Evolutionary conservation across 2,113 vertebrate species (phyloP).

Genomic region (Chloroceryle aenea): DNA sequence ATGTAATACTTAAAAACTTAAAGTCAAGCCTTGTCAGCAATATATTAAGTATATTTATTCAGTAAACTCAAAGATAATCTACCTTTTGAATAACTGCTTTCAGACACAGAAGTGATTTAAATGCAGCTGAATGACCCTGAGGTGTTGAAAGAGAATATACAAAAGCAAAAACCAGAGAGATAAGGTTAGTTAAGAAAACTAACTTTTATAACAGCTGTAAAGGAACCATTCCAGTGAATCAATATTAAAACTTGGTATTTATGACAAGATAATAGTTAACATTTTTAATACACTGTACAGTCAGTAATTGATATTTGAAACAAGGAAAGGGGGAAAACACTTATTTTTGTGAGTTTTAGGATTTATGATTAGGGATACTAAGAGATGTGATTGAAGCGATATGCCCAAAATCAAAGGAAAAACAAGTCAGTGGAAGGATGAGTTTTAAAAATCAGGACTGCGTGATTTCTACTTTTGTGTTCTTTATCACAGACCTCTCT

Average conservation of each 20-base stretch:
- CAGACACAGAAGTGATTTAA: slow-evolving; percentile 11
- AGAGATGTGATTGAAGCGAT: neutral
- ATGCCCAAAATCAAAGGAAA: neutral
- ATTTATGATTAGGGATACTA: neutral
- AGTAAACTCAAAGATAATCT: slow-evolving; percentile 20
- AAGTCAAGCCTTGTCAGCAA: neutral
- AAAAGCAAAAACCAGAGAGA: neutral
- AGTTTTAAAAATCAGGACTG: neutral
- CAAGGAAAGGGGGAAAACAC: neutral
- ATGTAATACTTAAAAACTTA: neutral
- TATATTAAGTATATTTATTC: slow-evolving; percentile 1
- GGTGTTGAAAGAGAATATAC: neutral
- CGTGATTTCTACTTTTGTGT: neutral
- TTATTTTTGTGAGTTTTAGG: neutral
- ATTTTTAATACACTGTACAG: neutral
- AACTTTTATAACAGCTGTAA: neutral
- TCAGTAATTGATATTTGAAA: neutral
- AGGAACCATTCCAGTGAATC: neutral
- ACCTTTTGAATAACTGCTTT: neutral
- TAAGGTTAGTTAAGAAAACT: neutral
- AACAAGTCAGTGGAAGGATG: neutral
- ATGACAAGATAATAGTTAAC: neutral
- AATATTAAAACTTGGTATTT: neutral
- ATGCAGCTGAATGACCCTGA: neutral
- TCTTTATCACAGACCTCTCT: neutral